These are phyloP conservation scores for Danaus melanippus DNA, from an alignment of 1,140 invertebrate species.

Conservation along the genomic window DNA sequence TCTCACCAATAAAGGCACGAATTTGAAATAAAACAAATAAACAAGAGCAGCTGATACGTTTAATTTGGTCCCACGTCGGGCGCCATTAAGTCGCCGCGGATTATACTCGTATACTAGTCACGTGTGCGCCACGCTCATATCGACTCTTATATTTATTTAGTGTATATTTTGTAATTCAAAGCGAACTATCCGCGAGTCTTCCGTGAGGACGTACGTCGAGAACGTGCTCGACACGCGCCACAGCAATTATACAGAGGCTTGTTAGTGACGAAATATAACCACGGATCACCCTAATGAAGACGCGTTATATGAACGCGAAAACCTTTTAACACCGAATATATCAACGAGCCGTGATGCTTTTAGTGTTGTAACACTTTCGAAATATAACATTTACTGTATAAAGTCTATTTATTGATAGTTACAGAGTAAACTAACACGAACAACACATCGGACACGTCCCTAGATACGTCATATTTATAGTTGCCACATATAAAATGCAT, in stretches of 20 bases:
- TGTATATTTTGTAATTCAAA: conserved; percentile 29
- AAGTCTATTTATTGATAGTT: conserved; percentile 5
- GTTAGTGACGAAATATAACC: conserved; percentile 7
- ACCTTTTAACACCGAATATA: background rate
- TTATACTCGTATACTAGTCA: conserved; percentile 21
- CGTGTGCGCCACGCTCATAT: conserved; percentile 16
- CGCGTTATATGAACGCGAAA: background rate
- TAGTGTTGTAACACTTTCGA: conserved; percentile 1
- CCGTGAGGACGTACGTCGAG: conserved; percentile 5
- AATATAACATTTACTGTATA: conserved; percentile 2
- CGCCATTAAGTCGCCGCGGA: conserved; percentile 29
- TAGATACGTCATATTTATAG: conserved; percentile 38
- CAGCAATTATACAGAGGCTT: background rate
- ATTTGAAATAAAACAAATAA: too few species aligned
- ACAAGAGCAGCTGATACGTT: conserved; percentile 1
- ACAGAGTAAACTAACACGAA: conserved; percentile 11
- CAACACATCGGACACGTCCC: conserved; percentile 20
- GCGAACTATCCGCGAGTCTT: conserved; percentile 14
- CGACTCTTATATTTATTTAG: background rate
- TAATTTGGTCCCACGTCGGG: conserved; percentile 29
- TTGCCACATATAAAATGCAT: conserved; percentile 37
- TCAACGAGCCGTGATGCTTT: conserved; percentile 3
- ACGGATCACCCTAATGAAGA: conserved; percentile 11
- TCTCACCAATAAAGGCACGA: background rate
- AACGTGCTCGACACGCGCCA: conserved; percentile 18